A percentile compares a stretch with the other conserved stretches of the same genome.
Conservation (phyloP, 2,797 vertebrate genomes). For the Rousettus madagascariensis region DNA sequence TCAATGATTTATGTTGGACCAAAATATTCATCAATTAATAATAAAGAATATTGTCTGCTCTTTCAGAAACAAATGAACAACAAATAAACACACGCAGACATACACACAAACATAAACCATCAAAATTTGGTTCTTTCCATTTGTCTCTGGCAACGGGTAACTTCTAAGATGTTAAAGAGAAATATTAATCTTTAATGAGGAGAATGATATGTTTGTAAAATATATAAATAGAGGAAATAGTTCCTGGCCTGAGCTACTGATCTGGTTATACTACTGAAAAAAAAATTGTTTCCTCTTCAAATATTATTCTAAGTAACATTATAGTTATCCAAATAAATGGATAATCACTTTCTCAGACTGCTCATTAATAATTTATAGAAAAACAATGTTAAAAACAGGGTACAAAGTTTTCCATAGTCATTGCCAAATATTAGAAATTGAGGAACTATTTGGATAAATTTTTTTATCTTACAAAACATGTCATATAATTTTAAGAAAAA, state of each 20-base stretch:
- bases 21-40: constrained; percentile 76
- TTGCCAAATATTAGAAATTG: background rate
- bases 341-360: constrained; percentile 18
- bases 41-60: constrained; percentile 67
- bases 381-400: background rate
- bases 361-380: constrained; percentile 37
- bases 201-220: constrained; percentile 1
- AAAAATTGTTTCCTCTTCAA: background rate
- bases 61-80: constrained; percentile 60
- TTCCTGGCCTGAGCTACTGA: background rate
- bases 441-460: background rate
- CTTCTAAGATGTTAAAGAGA: constrained; percentile 27
- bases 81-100: background rate
- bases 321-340: background rate
- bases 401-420: background rate
- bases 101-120: background rate
- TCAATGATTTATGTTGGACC: constrained; percentile 72
- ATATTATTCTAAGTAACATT: constrained; percentile 49
- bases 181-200: constrained; percentile 53
- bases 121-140: background rate
- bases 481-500: background rate
- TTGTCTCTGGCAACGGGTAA: constrained; percentile 19
- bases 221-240: constrained; percentile 3
- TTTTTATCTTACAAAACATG: background rate
- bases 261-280: background rate